These are phyloP conservation scores for Blennius ocellaris DNA, from an alignment of 2,113 vertebrate species.

Conservation along the genomic window DNA sequence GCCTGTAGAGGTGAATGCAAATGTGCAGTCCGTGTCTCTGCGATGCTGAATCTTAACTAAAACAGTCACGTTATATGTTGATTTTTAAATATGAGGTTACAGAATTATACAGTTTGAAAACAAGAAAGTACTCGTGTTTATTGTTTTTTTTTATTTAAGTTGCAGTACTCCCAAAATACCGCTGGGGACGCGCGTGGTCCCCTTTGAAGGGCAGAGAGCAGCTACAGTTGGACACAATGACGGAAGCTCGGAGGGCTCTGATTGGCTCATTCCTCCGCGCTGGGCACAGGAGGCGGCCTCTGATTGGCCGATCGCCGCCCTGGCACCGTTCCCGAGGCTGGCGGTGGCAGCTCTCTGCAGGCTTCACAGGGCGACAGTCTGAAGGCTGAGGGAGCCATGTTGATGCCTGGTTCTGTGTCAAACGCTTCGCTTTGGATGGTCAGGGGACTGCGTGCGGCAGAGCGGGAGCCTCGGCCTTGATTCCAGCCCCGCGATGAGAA, in stretches of 20 bases:
- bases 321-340: conserved; percentile 65
- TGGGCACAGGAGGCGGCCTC: conserved; percentile 38
- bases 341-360: conserved; percentile 56
- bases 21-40: no score
- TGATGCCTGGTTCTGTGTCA: conserved; percentile 70
- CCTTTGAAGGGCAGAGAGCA: conserved; percentile 10
- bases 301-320: conserved; percentile 68
- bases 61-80: no score
- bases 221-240: conserved; percentile 65
- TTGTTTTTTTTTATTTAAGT: no score
- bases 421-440: conserved; percentile 57
- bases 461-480: conserved; percentile 54
- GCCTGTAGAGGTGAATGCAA: no score
- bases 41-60: no score
- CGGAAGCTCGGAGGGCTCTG: conserved; percentile 52
- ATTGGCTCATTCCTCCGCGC: conserved; percentile 65
- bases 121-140: no score
- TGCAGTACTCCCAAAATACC: no score
- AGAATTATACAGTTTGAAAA: no score
- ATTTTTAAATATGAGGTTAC: no score
- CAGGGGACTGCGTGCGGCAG: conserved; percentile 41
- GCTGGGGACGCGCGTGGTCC: no score
- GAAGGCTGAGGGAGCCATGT: conserved; percentile 77
- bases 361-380: conserved; percentile 61
- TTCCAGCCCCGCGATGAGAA: conserved; percentile 67